A percentile compares a stretch with the other conserved stretches of the same genome.
phyloP scores from a whole-genome alignment of 2,888 invertebrate genomes.

The Marasmarcha lunaedactyla region DNA sequence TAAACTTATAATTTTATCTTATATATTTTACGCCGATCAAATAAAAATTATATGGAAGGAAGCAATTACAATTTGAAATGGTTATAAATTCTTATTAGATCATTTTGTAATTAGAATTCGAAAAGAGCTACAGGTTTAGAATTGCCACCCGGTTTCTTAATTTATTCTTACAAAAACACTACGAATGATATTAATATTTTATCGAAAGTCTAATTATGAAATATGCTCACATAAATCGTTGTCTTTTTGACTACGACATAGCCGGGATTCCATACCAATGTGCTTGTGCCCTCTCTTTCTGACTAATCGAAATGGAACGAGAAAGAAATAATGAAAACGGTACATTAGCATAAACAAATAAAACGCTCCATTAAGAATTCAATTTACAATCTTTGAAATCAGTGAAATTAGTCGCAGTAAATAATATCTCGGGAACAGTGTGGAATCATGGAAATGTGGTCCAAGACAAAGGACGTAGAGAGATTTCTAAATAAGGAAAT shows the following conservation, averaged over 20 bases:
- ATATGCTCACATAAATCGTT: constrained; percentile 52
- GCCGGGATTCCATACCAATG: constrained; percentile 29
- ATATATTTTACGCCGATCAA: no score
- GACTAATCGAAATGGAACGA: constrained; percentile 13
- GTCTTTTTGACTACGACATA: constrained; percentile 29
- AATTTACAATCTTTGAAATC: constrained; percentile 66
- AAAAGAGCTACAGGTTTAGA: no score
- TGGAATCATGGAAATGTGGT: constrained; percentile 33
- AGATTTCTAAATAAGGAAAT: no score
- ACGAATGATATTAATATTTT: neutral
- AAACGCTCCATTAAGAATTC: constrained; percentile 66
- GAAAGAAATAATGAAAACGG: constrained; percentile 58
- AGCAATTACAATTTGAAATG: no score
- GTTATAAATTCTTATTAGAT: no score
- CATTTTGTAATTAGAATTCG: no score
- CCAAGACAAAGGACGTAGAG: constrained; percentile 10
- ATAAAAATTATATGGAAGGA: no score
- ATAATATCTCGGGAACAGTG: constrained; percentile 53
- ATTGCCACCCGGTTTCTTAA: no score
- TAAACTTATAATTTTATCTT: no score
- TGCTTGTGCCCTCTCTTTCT: constrained; percentile 22
- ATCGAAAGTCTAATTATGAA: constrained; percentile 43
- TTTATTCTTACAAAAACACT: no score
- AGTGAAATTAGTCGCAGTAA: constrained; percentile 66
- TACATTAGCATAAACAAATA: constrained; percentile 70